Base-by-base conservation (phyloP, 2,113 vertebrate species). In the Myxocyprinus asiaticus region DNA sequence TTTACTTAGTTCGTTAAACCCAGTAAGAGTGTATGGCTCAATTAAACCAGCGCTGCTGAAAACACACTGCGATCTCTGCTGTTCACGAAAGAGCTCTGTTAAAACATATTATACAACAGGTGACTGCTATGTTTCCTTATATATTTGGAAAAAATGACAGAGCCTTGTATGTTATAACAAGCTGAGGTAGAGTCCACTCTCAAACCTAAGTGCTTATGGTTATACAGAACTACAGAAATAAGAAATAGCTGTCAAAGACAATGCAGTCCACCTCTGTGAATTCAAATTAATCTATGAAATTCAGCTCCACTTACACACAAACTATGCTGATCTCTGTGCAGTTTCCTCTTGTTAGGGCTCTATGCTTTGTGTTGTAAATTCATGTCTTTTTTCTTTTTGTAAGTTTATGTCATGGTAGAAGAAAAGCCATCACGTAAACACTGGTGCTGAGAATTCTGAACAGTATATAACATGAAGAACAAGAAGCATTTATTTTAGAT, bases 351-450 rank as follows among this genome's bases (percentile, higher is more conserved):
- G 66, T 50, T 33, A 63, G 47, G 69, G 62, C 47, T 78, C n/a
- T 6, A 7, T 53, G 58, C 43, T 78, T 65, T 62, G 22, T 69
- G 17, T 76, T 76, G 63, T 62, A 75, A 67, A 22, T 77, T 55
- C 44, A 33, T 33, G 22, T 79, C n/a, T 17, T 51, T 6, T 75
- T 55, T 71, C 56, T 9, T 69, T 72, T 56, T 33, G 17, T 59
- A 83, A 73, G 51, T 78, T 82, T 76, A 73, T 84, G 78, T 55
- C 67, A 76, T 65, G 74, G 55, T 59, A 58, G 17, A 72, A 78
- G 8, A 63, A 62, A 70, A 6, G 22, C 22, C 22, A 58, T 58
- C 81, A 67, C 58, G 61, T 70, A 85, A 87, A 73, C 75, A 80
- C 59, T 56, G 51, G 67, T 33, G 61, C 59, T 33, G 73, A 53